Evolutionary conservation across 2,888 invertebrate species (phyloP), one percentile per base, ranked within the genome.

Genomic region (Chrysodeixis includens): DNA sequence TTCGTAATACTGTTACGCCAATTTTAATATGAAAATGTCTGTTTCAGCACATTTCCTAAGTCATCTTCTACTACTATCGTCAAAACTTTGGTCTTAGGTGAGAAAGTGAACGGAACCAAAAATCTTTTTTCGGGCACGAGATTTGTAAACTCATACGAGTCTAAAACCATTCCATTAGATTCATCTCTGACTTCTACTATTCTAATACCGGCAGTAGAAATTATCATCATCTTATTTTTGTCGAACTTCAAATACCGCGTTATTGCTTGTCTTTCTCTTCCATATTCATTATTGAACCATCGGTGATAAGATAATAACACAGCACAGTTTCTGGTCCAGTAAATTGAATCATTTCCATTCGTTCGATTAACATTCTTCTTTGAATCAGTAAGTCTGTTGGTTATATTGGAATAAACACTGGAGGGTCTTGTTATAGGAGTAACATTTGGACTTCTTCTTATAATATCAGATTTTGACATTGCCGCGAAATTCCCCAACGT

Each of bases 21-120:
- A 65, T 54, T 63, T 78, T 87, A 95, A 86, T 95, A 95, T 8
- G 96, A 95, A 90, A 96, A 95, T 78, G 96, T 95, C 86, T 96
- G 95, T 90, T 97, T 97, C 68, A 97, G 90, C 74, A 97, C 96
- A 86, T 96, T 96, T 78, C 97, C 97, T 74, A 95, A 88, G 74
- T 96, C 96, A 82, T 97, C 97, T 89, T 97, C 96, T 51, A 96
- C 96, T 62, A 97, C 95, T 81, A 97, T 95, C 54, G 95, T 96
- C 62, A 96, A 87, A 69, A 93, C 93, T 89, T 91, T 93, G 64
- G 90, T 92, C 87, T 92, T 93, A 59, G 91, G 92, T 57, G 95
- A 92, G 84, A 94, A 93, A 40, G 95, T 95, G 85, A 95, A 95
- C 9, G 96, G 96, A 67, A 96, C 88, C 82, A 95, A 90, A 85